Percentiles rank a stretch among this genome's conserved stretches.
Evolutionary conservation across 2,113 vertebrate genomes (phyloP).

Genomic region (Eulemur macaco): DNA sequence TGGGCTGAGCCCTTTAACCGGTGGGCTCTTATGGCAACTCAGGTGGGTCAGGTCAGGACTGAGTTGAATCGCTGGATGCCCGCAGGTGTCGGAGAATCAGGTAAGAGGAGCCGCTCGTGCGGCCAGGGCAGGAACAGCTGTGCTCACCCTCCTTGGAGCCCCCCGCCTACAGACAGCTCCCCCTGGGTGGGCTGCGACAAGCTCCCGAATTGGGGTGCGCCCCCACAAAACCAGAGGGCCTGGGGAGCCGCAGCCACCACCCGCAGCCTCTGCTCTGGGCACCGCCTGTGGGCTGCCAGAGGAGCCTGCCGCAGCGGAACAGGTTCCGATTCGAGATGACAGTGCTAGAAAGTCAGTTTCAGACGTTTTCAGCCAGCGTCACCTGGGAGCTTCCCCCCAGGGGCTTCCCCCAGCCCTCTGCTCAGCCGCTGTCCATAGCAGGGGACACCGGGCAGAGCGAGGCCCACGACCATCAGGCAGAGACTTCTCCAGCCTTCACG

Average conservation of each 20-base stretch:
- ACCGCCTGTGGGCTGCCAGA: background rate
- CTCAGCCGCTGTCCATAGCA: background rate
- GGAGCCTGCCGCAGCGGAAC: accelerated
- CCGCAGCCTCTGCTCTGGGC: background rate
- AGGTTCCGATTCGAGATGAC: accelerated
- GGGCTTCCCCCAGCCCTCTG: background rate
- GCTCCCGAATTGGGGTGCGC: background rate
- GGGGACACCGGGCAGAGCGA: background rate
- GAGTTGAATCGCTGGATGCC: background rate
- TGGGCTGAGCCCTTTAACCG: background rate
- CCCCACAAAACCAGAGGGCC: background rate
- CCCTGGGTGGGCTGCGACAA: background rate
- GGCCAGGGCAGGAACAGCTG: accelerated
- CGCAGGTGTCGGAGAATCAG: no score
- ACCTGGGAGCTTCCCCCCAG: background rate
- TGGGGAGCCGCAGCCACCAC: background rate
- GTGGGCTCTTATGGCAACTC: background rate
- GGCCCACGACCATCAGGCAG: background rate
- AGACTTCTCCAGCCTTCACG: background rate
- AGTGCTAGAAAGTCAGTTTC: no score
- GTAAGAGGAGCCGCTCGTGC: no score
- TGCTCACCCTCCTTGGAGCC: accelerated
- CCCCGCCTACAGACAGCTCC: background rate
- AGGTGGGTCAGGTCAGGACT: background rate
- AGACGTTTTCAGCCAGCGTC: no score